Evolutionary conservation across 2,888 invertebrate genomes (phyloP), one percentile per base, ranked within the genome.

Genomic region (Lapara coniferarum): DNA sequence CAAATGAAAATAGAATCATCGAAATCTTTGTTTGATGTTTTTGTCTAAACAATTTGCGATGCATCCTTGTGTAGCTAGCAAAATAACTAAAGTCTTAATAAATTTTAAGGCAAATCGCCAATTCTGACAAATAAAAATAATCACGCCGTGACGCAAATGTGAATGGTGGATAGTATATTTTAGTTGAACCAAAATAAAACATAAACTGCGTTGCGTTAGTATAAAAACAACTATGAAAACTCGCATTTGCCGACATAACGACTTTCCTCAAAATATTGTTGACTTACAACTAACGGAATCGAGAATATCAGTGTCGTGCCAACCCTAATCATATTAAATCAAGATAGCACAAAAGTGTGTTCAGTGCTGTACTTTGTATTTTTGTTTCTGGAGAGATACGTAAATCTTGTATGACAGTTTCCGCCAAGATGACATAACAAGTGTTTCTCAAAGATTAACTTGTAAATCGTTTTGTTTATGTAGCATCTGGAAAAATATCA

Each of bases 241-340:
- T 16, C 44, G 46, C 59, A 37, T 30, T 30, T 57, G 4, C 10
- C 37, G 13, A 30, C 57, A 46, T 59, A 46, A 59, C n/a, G n/a
- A 46, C 44, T 59, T 16, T 16, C 59, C 37, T 10, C 59, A 16
- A 44, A 46, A 59, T 59, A 16, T 46, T 59, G 46, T 44, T 12
- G 44, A 10, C 2, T 44, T 37, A 37, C 59, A 46, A 10, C 44
- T 37, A 16, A 44, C 59, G 16, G n/a, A 16, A 53, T 59, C 59
- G 44, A 46, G 16, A 59, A 59, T 13, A 59, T 46, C 46, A 59
- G 12, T 10, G 53, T 4, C 59, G 59, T 59, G 59, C 59, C 59
- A 59, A 59, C 59, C 59, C 59, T 59, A 59, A 12, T 37, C 37
- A 53, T 16, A 59, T 16, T 46, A 59, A 59, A 59, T 59, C 46